These are phyloP conservation scores for Penaeus vannamei DNA, from an alignment of 1,140 invertebrate species.

Conservation along the genomic window DNA sequence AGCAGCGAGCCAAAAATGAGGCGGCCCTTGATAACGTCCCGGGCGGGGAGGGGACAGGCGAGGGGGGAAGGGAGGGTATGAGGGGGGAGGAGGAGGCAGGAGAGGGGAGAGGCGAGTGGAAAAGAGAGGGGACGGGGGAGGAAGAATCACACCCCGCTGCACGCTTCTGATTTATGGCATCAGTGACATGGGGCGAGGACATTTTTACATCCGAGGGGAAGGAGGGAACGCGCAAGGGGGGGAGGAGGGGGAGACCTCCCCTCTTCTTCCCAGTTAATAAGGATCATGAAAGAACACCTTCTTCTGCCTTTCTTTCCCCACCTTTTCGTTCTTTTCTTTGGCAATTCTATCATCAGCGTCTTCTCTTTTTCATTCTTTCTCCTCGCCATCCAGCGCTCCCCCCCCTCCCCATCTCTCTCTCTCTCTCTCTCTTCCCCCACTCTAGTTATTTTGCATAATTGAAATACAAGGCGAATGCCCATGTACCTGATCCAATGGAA, in stretches of 20 bases:
- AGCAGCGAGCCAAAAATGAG: slow-evolving; percentile 56
- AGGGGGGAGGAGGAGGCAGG: background rate
- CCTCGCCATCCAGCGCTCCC: background rate
- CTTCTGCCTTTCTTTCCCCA: too few relatives aligned
- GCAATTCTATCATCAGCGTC: background rate
- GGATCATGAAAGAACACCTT: too few relatives aligned
- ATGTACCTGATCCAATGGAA: too few relatives aligned
- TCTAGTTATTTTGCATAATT: background rate
- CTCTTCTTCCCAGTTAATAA: too few relatives aligned
- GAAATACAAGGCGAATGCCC: background rate
- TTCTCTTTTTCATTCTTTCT: background rate
- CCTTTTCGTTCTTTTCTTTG: too few relatives aligned
- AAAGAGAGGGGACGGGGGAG: background rate
- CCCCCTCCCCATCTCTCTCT: slow-evolving; percentile 33
- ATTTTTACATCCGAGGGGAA: slow-evolving; percentile 43
- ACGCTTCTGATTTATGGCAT: slow-evolving; percentile 43
- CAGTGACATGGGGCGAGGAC: slow-evolving; percentile 36
- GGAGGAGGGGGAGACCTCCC: too few relatives aligned
- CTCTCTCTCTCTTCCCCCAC: slow-evolving; percentile 36
- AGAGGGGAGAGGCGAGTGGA: background rate
- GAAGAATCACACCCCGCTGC: slow-evolving; percentile 11
- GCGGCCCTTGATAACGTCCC: slow-evolving; percentile 40
- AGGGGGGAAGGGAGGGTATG: background rate
- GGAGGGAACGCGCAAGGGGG: too few relatives aligned
- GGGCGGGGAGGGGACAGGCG: background rate